Evolutionary conservation across 2,888 invertebrate genomes (phyloP).

Genomic region (Zhengitettix transpicula): DNA sequence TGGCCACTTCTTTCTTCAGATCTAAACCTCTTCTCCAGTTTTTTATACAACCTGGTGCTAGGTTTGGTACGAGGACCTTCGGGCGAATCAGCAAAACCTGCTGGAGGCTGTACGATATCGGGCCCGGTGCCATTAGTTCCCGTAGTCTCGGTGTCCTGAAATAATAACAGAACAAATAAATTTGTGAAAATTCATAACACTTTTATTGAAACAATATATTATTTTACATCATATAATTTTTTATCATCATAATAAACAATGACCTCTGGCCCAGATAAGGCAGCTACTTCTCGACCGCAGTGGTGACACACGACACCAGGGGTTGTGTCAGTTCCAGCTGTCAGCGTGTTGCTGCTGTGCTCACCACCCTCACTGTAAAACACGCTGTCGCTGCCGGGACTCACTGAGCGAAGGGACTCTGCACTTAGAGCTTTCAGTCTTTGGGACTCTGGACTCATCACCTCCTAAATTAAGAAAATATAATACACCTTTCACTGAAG

Average conservation of each 20-base stretch:
- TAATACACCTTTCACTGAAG: too few relatives aligned
- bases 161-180: too few relatives aligned
- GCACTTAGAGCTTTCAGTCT: conserved; percentile 66
- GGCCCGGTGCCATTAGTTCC: conserved; percentile 8
- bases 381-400: conserved; percentile 79
- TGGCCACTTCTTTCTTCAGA: conserved; percentile 52
- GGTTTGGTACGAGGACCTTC: conserved; percentile 24
- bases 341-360: conserved; percentile 10
- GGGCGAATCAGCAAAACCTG: conserved; percentile 77
- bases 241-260: not conserved
- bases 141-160: too few relatives aligned
- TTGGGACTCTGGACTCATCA: conserved; percentile 27
- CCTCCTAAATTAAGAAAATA: conserved; percentile 7
- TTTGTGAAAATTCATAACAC: too few relatives aligned
- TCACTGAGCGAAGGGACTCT: conserved; percentile 74
- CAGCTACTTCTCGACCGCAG: conserved; percentile 66
- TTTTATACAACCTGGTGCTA: conserved; percentile 46
- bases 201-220: too few relatives aligned
- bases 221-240: too few relatives aligned
- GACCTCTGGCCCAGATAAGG: conserved; percentile 16
- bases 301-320: conserved; percentile 43
- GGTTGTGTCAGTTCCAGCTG: conserved; percentile 21
- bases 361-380: conserved; percentile 62
- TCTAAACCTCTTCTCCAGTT: conserved; percentile 59
- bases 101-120: conserved; percentile 75